Conservation (phyloP, 2,888 invertebrate genomes). For the Chrysolina haemoptera region DNA sequence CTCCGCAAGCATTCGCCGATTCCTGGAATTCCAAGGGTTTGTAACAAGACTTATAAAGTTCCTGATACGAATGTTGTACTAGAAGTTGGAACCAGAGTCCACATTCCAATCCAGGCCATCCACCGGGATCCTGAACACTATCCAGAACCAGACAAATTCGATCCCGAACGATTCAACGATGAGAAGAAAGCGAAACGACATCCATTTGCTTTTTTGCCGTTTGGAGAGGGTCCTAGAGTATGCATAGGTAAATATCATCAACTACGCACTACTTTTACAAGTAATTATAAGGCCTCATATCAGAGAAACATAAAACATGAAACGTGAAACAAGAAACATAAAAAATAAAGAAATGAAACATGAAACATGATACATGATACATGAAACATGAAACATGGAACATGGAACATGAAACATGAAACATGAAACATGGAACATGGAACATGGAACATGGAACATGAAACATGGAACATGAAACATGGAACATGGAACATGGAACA, state of each 20-base stretch:
- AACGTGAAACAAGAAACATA: no score
- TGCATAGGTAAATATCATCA: constrained; percentile 68
- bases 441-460: no score
- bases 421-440: no score
- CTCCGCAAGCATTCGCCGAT: constrained; percentile 49
- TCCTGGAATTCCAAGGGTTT: constrained; percentile 40
- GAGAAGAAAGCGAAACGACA: constrained; percentile 67
- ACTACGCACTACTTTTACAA: no score
- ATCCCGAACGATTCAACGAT: constrained; percentile 74
- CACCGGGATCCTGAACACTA: constrained; percentile 53
- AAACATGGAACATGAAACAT: no score
- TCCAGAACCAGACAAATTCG: constrained; percentile 75
- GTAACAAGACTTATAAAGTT: constrained; percentile 48
- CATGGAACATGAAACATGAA: no score
- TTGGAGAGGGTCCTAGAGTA: constrained; percentile 74
- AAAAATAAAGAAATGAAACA: no score
- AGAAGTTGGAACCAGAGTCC: constrained; percentile 41
- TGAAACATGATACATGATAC: no score
- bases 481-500: no score
- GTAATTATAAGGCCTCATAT: no score
- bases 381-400: no score
- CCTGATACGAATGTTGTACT: constrained; percentile 45
- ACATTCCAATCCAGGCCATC: constrained; percentile 37
- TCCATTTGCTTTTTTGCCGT: constrained; percentile 61
- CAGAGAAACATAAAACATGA: no score